Evolutionary conservation across 2,797 vertebrate genomes (phyloP).

Genomic region (Chaunax sp.): DNA sequence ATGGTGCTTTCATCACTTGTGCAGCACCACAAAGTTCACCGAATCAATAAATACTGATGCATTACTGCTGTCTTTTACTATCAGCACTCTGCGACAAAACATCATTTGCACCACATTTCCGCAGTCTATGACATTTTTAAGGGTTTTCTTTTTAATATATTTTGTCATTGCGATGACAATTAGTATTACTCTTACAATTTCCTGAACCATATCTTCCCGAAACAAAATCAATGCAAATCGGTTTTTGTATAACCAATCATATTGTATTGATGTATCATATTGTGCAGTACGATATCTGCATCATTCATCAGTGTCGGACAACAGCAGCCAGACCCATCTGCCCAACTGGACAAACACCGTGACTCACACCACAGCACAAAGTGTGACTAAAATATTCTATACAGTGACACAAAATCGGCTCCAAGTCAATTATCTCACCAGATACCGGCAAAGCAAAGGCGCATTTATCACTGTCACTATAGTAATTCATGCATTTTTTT

Average conservation of each 20-base stretch:
- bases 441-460: constrained; percentile 18
- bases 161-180: background rate
- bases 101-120: background rate
- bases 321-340: constrained; percentile 43
- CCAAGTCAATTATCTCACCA: constrained; percentile 44
- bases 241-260: constrained; percentile 36
- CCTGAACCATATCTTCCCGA: background rate
- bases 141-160: background rate
- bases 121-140: too few species aligned
- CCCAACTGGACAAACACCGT: constrained; percentile 32
- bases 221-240: constrained; percentile 32
- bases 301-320: constrained; percentile 60
- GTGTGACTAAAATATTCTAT: constrained; percentile 47
- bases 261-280: constrained; percentile 33
- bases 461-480: constrained; percentile 51
- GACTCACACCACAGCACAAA: constrained; percentile 11
- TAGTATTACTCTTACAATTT: background rate
- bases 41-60: constrained; percentile 39
- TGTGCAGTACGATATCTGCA: constrained; percentile 13
- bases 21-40: constrained; percentile 2
- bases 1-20: background rate
- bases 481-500: constrained; percentile 10
- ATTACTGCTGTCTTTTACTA: too few species aligned
- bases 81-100: too few species aligned
- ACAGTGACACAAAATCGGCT: constrained; percentile 54